Base-by-base conservation (phyloP, 2,888 invertebrate species). In the Lithosia quadra region DNA sequence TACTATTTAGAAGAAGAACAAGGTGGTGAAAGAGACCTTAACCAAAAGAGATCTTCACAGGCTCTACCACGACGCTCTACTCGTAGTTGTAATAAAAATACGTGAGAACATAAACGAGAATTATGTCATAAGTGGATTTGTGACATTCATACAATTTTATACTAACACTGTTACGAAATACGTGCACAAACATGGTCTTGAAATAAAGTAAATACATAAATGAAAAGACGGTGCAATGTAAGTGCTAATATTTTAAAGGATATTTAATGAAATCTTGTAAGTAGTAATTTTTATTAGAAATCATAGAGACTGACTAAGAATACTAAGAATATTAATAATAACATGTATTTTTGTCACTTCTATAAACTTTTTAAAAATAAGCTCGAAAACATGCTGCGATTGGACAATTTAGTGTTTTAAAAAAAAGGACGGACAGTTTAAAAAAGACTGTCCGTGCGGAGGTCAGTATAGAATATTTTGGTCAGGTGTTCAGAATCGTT, bases 201-300 rank as follows among this genome's bases (percentile, higher is more conserved):
- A 24, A 56, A 56, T 56, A 21, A 56, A 22, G 55, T 55, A 55
- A 55, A 55, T 55, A 55, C 2, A 55, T 55, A 53, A 53, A n/a
- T 8, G 22, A 56, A 22, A 55, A 22, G 22, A 56, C 4, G 55
- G 55, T 24, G 43, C 18, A 43, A 1, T 43, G 43, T 7, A 18
- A 43, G 43, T 43, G 43, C 18, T 43, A 18, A 43, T 43, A 43
- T 43, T 49, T 49, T 49, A 9, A n/a, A 49, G 49, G n/a, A 7
- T 49, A 2, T n/a, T n/a, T 49, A n/a, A 49, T 49, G n/a, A 49
- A 9, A n/a, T 9, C 49, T 5, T 18, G 7, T 43, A 33, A 5
- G 33, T 33, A 33, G 33, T 8, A 5, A 43, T 1, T 18, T 43
- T 43, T 39, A 18, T 43, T n/a, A n/a, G n/a, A n/a, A n/a, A n/a